Conservation (phyloP, 2,113 vertebrate species). For the Caloenas nicobarica region DNA sequence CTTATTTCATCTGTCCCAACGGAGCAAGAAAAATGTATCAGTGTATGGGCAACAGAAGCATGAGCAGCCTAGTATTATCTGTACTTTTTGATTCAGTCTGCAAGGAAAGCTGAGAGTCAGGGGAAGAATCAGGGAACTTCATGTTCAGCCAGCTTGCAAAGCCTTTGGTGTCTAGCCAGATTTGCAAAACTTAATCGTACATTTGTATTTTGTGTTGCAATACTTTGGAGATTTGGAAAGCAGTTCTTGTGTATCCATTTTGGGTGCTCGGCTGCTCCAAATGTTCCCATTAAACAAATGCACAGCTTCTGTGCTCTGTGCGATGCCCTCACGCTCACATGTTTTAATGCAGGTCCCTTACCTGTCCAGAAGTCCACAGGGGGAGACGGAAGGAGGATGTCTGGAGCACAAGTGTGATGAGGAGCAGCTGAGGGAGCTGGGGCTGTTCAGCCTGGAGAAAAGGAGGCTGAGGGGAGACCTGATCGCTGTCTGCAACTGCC, state of each 20-base stretch:
- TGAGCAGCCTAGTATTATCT: conserved; percentile 19
- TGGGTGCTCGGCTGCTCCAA: background rate
- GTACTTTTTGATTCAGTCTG: conserved; percentile 10
- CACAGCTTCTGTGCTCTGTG: background rate
- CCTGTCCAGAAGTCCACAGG: background rate
- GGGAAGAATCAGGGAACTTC: conserved; percentile 25
- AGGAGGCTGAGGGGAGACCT: too few species aligned
- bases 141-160: conserved; percentile 57
- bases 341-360: background rate
- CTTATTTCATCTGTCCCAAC: conserved; percentile 4
- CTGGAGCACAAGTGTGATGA: too few species aligned
- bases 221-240: background rate
- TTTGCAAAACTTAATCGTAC: conserved; percentile 30
- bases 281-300: background rate
- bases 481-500: too few species aligned
- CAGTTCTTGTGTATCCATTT: background rate
- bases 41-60: background rate
- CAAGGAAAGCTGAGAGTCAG: conserved; percentile 32
- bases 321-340: fast-evolving
- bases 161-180: conserved; percentile 39
- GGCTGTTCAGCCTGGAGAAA: too few species aligned
- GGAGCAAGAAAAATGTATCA: conserved; percentile 46
- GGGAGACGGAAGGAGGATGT: background rate
- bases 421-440: too few species aligned
- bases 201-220: conserved; percentile 28